Evolutionary conservation across 2,888 invertebrate species (phyloP), one percentile per base, ranked within the genome.

Genomic region (Drosophila birchii): DNA sequence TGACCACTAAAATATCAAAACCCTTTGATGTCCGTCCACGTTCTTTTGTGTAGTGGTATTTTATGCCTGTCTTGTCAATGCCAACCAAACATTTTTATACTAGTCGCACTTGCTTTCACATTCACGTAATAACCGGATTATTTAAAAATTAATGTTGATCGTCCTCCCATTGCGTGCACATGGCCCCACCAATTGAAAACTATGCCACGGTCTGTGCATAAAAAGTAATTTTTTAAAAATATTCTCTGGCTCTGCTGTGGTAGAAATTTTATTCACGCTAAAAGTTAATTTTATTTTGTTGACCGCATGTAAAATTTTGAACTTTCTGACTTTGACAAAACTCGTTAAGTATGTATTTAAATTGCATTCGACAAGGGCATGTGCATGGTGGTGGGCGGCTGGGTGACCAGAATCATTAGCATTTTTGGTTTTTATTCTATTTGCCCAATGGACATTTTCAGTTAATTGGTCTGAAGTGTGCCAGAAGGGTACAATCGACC

Each of bases 221-320:
- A 77, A 84, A 79, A 80, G 61, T 47, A 63, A 76, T 75, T 73
- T 80, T 64, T 47, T 58, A 64, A 78, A 75, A 66, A 61, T 71
- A 49, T 71, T 71, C 64, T 44, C 58, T 34, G 20, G 67, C 41
- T 47, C 43, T 76, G 84, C 20, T 76, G 75, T 69, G 63, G 47
- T 55, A 20, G 54, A 56, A 66, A 66, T 78, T 79, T 57, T 67
- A 69, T 78, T 63, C 75, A 54, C 73, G 74, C 83, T 64, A 75
- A 83, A 88, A 88, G 86, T 86, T 88, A 86, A 86, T 86, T 86
- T 85, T 75, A 87, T 82, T 87, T 78, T 61, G 73, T 59, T 61
- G 69, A 87, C 85, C 85, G 74, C 85, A 85, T 85, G 76, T 79
- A 68, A 41, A 74, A 74, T 83, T 73, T 76, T 57, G 44, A 76